A percentile compares a stretch with the other conserved stretches of the same genome.
Evolutionary conservation across 2,888 invertebrate genomes (phyloP).

Genomic region (Amphiduros pacificus): DNA sequence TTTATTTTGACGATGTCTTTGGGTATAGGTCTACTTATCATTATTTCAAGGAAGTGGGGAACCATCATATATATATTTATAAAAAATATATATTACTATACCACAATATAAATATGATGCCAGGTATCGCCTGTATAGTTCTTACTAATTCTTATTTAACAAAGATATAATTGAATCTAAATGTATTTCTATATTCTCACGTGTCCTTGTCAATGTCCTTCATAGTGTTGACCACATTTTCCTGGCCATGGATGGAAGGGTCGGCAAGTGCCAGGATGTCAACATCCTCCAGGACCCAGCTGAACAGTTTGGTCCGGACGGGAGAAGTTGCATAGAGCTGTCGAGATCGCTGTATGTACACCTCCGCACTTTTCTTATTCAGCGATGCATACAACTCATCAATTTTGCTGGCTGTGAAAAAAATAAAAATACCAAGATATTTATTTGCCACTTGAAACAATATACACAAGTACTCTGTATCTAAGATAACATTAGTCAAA

Average conservation of each 20-base stretch:
- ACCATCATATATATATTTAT: too few species aligned
- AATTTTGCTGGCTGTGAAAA: constrained; percentile 57
- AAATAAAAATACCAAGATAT: neutral
- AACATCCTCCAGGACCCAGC: constrained; percentile 79
- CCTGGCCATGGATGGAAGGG: constrained; percentile 79
- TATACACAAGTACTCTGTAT: too few species aligned
- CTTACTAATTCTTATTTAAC: too few species aligned
- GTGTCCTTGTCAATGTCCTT: constrained; percentile 81
- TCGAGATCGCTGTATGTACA: constrained; percentile 88
- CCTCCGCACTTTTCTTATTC: constrained; percentile 88
- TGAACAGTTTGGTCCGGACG: constrained; percentile 74
- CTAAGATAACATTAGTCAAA: neutral
- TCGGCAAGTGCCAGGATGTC: constrained; percentile 82
- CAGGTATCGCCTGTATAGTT: too few species aligned
- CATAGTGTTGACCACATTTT: constrained; percentile 74
- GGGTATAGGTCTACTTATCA: too few species aligned
- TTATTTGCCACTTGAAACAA: too few species aligned
- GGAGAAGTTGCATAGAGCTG: constrained; percentile 71
- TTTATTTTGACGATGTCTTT: too few species aligned
- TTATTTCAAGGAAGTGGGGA: too few species aligned
- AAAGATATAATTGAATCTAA: too few species aligned
- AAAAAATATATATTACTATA: too few species aligned
- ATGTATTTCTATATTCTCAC: constrained; percentile 50
- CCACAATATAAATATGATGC: too few species aligned
- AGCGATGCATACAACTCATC: constrained; percentile 87